Percentiles rank a stretch among this genome's conserved stretches.
Evolutionary conservation across 1,140 invertebrate species (phyloP).

Genomic region (Cydia amplana): DNA sequence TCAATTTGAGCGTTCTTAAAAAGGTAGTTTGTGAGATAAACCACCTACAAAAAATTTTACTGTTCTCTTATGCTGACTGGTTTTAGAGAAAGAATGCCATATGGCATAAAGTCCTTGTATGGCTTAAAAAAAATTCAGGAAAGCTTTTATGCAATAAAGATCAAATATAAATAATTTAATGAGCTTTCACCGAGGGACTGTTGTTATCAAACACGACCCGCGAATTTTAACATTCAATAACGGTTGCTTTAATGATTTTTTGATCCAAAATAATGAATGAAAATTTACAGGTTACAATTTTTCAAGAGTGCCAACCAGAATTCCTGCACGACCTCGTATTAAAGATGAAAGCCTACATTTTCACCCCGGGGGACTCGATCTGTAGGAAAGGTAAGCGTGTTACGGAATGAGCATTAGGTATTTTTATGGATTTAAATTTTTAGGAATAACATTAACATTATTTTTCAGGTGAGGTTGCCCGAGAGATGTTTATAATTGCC

Average conservation of each 20-base stretch:
- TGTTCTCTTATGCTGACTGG: too few relatives aligned
- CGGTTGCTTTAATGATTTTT: too few relatives aligned
- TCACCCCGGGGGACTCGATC: conserved; percentile 97
- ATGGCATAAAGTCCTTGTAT: neutral
- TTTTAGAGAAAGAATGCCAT: too few relatives aligned
- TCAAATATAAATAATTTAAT: too few relatives aligned
- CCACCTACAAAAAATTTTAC: too few relatives aligned
- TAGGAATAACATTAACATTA: conserved; percentile 33
- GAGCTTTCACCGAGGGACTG: too few relatives aligned
- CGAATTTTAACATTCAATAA: too few relatives aligned
- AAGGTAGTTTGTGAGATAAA: conserved; percentile 84
- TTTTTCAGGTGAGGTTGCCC: conserved; percentile 86
- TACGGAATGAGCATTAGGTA: conserved; percentile 30
- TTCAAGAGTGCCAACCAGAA: conserved; percentile 98
- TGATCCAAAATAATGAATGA: too few relatives aligned
- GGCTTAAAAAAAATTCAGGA: too few relatives aligned
- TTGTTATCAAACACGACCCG: too few relatives aligned
- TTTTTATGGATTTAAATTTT: neutral
- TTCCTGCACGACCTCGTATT: conserved; percentile 97
- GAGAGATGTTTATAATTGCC: conserved; percentile 99
- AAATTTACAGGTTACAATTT: conserved; percentile 85
- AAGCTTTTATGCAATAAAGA: too few relatives aligned
- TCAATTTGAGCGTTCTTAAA: conserved; percentile 96
- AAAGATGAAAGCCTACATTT: conserved; percentile 99
- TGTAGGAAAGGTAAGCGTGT: conserved; percentile 88